Evolutionary conservation across 2,797 vertebrate genomes (phyloP).

Genomic region (Apodemus agrarius): DNA sequence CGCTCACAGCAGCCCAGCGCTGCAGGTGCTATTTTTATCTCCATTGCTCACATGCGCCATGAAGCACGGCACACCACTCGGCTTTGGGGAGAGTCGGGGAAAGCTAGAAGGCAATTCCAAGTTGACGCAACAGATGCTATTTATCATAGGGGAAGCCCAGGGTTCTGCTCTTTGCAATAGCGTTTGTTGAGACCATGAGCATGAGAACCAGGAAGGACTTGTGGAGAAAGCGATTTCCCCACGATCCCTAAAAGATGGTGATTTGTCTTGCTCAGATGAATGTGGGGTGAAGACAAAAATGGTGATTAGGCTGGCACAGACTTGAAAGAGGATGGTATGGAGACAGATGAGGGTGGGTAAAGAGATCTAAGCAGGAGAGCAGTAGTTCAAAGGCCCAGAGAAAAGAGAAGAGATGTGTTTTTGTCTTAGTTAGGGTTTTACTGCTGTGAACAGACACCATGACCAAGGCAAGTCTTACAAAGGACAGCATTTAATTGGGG

Average conservation of each 20-base stretch:
- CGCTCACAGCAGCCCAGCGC: neutral
- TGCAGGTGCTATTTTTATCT: neutral
- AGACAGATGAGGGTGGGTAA: neutral
- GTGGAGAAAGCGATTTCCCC: neutral
- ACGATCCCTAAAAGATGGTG: neutral
- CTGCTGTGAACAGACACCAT: too few relatives aligned
- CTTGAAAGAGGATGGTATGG: neutral
- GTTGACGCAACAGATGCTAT: constrained; percentile 27
- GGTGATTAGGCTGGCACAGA: neutral
- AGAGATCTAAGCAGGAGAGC: neutral
- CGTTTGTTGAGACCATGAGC: too few relatives aligned
- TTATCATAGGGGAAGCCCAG: neutral
- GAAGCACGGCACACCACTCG: neutral
- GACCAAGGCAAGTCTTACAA: too few relatives aligned
- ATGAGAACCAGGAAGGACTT: neutral
- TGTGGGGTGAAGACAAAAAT: neutral
- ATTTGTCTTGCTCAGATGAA: neutral
- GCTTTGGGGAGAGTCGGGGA: neutral
- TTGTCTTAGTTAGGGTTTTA: too few relatives aligned
- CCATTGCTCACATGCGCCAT: neutral
- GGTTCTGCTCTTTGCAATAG: neutral
- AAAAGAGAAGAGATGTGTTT: neutral
- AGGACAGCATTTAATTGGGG: too few relatives aligned
- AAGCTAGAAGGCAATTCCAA: neutral
- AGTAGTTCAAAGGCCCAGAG: neutral